Conservation (phyloP, 1,140 invertebrate genomes). For the Cheumatopsyche charites region DNA sequence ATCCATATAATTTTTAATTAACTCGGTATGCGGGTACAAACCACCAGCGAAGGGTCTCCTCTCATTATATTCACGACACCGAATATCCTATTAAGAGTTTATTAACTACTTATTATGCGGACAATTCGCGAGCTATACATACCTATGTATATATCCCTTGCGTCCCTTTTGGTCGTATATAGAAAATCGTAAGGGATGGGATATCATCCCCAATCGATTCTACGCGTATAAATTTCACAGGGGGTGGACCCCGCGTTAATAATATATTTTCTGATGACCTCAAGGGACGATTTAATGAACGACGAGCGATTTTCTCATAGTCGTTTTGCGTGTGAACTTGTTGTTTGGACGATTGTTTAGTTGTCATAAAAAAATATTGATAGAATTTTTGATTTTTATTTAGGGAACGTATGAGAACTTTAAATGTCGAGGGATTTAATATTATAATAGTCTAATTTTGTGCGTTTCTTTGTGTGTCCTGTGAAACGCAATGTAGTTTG, state of each 20-base stretch:
- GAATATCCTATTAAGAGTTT: constrained; percentile 38
- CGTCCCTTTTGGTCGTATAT: too few species aligned
- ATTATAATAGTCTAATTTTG: too few species aligned
- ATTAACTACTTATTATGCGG: constrained; percentile 41
- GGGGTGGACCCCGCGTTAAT: constrained; percentile 26
- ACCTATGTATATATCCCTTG: too few species aligned
- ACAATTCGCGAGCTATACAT: constrained; percentile 24
- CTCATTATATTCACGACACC: constrained; percentile 38
- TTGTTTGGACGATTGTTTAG: background rate
- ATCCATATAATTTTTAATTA: constrained; percentile 11
- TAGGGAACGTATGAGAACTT: too few species aligned
- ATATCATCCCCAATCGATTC: constrained; percentile 37
- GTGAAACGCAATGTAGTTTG: too few species aligned
- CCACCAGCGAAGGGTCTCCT: constrained; percentile 4
- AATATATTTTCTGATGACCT: constrained; percentile 35
- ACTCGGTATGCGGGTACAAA: constrained; percentile 18
- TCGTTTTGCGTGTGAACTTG: constrained; percentile 24
- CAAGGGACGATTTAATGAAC: constrained; percentile 42
- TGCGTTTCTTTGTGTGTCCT: too few species aligned
- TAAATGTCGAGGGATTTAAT: too few species aligned
- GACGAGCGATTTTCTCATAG: constrained; percentile 31
- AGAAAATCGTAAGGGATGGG: too few species aligned
- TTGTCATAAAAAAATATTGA: too few species aligned
- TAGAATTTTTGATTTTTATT: too few species aligned
- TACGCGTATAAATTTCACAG: constrained; percentile 34